A percentile compares a stretch with the other conserved stretches of the same genome.
Evolutionary conservation across 2,888 invertebrate genomes (phyloP).

Genomic region (Rotaria sp.): DNA sequence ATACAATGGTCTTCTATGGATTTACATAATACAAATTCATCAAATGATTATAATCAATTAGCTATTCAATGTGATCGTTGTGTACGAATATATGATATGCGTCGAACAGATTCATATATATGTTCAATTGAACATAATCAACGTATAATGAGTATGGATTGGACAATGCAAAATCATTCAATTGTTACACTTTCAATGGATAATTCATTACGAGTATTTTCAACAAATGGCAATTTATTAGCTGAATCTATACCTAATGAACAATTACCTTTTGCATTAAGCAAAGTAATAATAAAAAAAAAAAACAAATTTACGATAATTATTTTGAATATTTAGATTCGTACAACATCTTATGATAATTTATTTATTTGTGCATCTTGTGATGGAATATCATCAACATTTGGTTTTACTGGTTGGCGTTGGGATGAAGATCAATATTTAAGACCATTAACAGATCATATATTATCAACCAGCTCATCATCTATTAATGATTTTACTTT

Average conservation of each 20-base stretch:
- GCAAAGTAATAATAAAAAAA: not conserved
- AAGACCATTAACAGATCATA: not conserved
- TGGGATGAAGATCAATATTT: not conserved
- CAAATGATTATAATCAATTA: not conserved
- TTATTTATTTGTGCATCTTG: not conserved
- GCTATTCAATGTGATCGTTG: slow-evolving; percentile 22
- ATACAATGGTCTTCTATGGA: not conserved
- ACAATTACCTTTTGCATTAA: not conserved
- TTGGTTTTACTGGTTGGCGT: not conserved
- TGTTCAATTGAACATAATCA: not conserved
- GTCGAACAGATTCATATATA: not conserved
- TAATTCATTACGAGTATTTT: not conserved
- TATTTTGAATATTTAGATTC: not conserved
- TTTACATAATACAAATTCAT: not conserved
- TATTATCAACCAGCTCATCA: not conserved
- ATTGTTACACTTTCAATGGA: not conserved
- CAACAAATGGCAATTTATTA: not conserved
- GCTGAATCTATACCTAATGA: not conserved
- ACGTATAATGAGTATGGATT: not conserved
- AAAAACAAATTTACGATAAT: not conserved
- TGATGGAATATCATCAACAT: not conserved
- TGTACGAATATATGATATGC: slow-evolving; percentile 1
- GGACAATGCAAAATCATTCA: not conserved
- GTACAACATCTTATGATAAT: not conserved
- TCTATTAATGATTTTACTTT: not conserved